Percentiles rank a stretch among this genome's conserved stretches.
Evolutionary conservation across 2,797 vertebrate genomes (phyloP).

Genomic region (Pogonophryne albipinna): DNA sequence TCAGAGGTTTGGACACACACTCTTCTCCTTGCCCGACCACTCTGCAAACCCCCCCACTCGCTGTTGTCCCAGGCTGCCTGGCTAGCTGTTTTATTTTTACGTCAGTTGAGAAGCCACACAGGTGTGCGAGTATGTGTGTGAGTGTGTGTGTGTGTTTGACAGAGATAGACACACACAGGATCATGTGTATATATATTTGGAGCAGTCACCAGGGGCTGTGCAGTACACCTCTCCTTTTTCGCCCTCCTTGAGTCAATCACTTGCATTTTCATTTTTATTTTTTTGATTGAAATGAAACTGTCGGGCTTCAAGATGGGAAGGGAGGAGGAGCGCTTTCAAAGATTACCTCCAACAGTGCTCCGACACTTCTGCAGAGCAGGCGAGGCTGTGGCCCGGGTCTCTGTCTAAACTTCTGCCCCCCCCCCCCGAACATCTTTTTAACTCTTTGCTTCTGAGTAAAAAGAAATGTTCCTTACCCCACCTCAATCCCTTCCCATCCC

Average conservation of each 20-base stretch:
- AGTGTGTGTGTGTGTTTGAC: slow-evolving; percentile 39
- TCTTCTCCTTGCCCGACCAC: slow-evolving; percentile 48
- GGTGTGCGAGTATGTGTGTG: slow-evolving; percentile 40
- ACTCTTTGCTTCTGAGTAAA: slow-evolving; percentile 66
- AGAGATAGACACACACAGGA: slow-evolving; percentile 55
- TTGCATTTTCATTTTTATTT: slow-evolving; percentile 60
- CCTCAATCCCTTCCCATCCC: slow-evolving; percentile 35
- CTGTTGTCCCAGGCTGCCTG: slow-evolving; percentile 60
- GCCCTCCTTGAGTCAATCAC: slow-evolving; percentile 65
- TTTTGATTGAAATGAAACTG: slow-evolving; percentile 71
- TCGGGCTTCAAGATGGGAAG: slow-evolving; percentile 65
- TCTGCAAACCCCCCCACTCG: slow-evolving; percentile 51
- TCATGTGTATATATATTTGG: slow-evolving; percentile 81
- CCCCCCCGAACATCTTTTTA: slow-evolving; percentile 53
- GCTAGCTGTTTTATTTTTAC: slow-evolving; percentile 39
- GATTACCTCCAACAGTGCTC: slow-evolving; percentile 71
- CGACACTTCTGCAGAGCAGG: slow-evolving; percentile 50
- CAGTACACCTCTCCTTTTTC: slow-evolving; percentile 53
- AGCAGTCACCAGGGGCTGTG: slow-evolving; percentile 64
- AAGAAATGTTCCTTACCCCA: slow-evolving; percentile 46
- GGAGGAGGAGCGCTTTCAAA: slow-evolving; percentile 66
- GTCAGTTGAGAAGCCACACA: slow-evolving; percentile 50
- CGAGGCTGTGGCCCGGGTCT: slow-evolving; percentile 32
- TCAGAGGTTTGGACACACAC: slow-evolving; percentile 54
- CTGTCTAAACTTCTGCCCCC: slow-evolving; percentile 58